Conservation (phyloP, 2,888 invertebrate genomes). For the Netelia inedita region DNA sequence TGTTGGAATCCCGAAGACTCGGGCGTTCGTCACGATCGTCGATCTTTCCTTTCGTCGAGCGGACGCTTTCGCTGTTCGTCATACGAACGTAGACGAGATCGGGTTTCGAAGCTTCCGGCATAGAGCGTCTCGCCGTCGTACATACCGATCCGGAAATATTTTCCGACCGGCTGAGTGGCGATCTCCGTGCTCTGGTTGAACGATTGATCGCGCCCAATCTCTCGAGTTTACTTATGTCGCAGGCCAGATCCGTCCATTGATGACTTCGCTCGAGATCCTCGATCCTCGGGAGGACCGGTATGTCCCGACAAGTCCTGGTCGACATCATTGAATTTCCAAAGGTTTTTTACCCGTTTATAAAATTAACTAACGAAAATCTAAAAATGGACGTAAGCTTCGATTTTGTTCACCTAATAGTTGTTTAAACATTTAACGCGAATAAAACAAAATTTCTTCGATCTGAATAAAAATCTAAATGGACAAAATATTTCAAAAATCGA, state of each 20-base stretch:
- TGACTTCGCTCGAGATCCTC: conserved; percentile 76
- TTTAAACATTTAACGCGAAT: not conserved
- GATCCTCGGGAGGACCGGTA: conserved; percentile 71
- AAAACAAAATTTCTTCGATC: not conserved
- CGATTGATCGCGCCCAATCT: conserved; percentile 61
- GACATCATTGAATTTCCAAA: conserved; percentile 40
- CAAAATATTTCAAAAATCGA: no score
- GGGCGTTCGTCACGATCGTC: conserved; percentile 13
- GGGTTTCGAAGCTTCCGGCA: conserved; percentile 78
- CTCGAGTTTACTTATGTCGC: conserved; percentile 78
- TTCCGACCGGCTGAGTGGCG: conserved; percentile 26
- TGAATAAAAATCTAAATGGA: not conserved
- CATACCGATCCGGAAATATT: conserved; percentile 53
- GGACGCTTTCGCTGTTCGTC: conserved; percentile 57
- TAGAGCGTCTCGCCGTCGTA: conserved; percentile 76
- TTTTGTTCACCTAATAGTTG: conserved; percentile 15
- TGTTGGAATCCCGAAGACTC: conserved; percentile 13
- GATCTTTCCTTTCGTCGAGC: conserved; percentile 42
- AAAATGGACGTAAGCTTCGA: not conserved
- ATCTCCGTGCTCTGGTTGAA: conserved; percentile 44
- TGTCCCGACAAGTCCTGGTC: conserved; percentile 21
- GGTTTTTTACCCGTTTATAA: not conserved
- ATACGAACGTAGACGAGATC: conserved; percentile 74
- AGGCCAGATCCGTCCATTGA: conserved; percentile 76
- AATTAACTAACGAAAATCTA: conserved; percentile 12